These are phyloP conservation scores for Myodes glareolus DNA, from an alignment of 2,113 vertebrate genomes.

Conservation along the genomic window DNA sequence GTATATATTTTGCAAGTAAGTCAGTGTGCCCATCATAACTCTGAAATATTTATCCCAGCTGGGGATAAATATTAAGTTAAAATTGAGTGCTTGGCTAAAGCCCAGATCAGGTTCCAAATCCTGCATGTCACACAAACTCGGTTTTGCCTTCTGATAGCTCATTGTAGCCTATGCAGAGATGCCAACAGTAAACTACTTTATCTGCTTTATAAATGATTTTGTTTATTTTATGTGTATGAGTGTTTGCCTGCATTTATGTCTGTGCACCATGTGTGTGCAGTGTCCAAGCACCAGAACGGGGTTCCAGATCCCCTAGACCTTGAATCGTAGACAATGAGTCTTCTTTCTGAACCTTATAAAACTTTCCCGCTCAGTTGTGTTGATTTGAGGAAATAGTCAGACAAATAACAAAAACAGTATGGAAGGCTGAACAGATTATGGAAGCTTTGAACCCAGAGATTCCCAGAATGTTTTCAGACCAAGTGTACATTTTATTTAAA, in stretches of 20 bases:
- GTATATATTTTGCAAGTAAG: neutral
- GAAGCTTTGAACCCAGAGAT: neutral
- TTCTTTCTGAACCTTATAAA: neutral
- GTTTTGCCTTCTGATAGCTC: neutral
- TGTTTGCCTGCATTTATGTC: neutral
- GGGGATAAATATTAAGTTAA: neutral
- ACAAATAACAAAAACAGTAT: neutral
- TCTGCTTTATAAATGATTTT: neutral
- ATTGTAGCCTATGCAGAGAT: neutral
- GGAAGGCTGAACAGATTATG: neutral
- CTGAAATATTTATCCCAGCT: neutral
- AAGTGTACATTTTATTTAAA: neutral
- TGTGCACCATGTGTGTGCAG: neutral
- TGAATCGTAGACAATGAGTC: too few relatives aligned
- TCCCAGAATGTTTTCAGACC: constrained; percentile 31
- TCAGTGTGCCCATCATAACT: neutral
- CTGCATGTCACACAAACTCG: neutral
- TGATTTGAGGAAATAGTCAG: constrained; percentile 1
- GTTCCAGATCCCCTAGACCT: too few relatives aligned
- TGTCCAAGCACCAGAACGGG: too few relatives aligned
- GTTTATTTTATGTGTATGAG: neutral
- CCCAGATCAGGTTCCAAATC: constrained; percentile 2
- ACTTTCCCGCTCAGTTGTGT: neutral
- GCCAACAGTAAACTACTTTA: neutral
- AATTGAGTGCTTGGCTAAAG: neutral